Evolutionary conservation across 2,113 vertebrate species (phyloP).

Genomic region (Dendropsophus ebraccatus): DNA sequence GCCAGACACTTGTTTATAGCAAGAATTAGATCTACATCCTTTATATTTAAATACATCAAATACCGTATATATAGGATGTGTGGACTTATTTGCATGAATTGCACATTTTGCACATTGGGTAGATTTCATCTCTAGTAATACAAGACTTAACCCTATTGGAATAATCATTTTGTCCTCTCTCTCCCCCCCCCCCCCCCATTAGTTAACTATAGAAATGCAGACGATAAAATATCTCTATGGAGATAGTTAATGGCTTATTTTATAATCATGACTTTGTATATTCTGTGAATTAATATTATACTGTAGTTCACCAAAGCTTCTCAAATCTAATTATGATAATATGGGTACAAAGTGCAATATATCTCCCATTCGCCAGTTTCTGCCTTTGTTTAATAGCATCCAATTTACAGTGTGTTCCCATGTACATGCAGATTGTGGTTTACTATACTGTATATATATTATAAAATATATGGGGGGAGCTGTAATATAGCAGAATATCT

Average conservation of each 20-base stretch:
- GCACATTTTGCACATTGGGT: neutral
- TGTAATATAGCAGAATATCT: neutral
- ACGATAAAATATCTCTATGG: neutral
- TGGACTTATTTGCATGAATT: neutral
- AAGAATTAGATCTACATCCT: neutral
- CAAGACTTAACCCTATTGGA: neutral
- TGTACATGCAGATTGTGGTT: neutral
- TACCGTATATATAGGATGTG: neutral
- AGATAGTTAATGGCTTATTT: neutral
- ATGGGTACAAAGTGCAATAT: neutral
- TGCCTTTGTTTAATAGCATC: neutral
- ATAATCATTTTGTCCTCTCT: neutral
- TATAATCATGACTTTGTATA: neutral
- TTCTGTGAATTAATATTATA: conserved; percentile 20
- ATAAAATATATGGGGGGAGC: neutral
- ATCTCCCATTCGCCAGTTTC: neutral
- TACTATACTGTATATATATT: too few species aligned
- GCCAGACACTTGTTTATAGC: conserved; percentile 16
- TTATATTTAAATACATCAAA: neutral
- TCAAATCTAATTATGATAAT: conserved; percentile 2
- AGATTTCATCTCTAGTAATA: neutral
- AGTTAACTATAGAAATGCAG: neutral
- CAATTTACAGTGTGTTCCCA: neutral
- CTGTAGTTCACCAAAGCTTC: neutral
- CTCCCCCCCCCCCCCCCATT: neutral